phyloP scores from a whole-genome alignment of 2,797 vertebrate species.

The Poeciliopsis presidionis region DNA sequence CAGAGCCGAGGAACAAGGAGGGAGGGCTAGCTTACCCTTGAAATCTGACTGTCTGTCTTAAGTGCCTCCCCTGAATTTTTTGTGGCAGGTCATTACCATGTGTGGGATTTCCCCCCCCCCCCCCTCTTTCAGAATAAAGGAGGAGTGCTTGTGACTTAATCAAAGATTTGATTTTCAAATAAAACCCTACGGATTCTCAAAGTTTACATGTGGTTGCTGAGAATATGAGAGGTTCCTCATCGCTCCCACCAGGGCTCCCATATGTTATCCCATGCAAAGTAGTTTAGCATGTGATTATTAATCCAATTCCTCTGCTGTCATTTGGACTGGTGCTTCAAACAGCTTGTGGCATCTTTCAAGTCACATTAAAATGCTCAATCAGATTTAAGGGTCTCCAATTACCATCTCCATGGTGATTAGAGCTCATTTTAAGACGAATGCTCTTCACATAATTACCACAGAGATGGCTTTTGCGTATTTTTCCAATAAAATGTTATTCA shows the following conservation, averaged over 20 bases:
- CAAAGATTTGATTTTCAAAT: neutral
- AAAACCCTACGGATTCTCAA: neutral
- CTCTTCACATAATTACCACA: conserved; percentile 23
- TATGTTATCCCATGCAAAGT: conserved; percentile 19
- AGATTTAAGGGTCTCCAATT: conserved; percentile 41
- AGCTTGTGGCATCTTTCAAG: conserved; percentile 37
- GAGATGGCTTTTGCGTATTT: conserved; percentile 6
- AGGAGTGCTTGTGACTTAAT: neutral
- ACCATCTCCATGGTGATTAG: conserved; percentile 36
- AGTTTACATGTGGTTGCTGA: neutral
- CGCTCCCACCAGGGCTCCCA: conserved; percentile 13
- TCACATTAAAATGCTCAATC: conserved; percentile 27
- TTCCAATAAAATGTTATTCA: conserved; percentile 2
- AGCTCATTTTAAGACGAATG: conserved; percentile 37
- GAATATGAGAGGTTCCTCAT: conserved; percentile 6
- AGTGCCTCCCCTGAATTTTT: conserved; percentile 16
- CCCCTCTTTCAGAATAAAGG: conserved; percentile 16
- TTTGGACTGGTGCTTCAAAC: conserved; percentile 32
- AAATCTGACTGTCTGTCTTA: conserved; percentile 46
- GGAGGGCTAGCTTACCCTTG: conserved; percentile 53
- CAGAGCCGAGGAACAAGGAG: conserved; percentile 27
- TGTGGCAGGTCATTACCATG: conserved; percentile 14
- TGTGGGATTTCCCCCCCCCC: neutral
- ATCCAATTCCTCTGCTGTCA: conserved; percentile 52
- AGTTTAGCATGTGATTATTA: conserved; percentile 43